These are phyloP conservation scores for Chloroceryle inda DNA, from an alignment of 2,797 vertebrate species.

Conservation along the genomic window DNA sequence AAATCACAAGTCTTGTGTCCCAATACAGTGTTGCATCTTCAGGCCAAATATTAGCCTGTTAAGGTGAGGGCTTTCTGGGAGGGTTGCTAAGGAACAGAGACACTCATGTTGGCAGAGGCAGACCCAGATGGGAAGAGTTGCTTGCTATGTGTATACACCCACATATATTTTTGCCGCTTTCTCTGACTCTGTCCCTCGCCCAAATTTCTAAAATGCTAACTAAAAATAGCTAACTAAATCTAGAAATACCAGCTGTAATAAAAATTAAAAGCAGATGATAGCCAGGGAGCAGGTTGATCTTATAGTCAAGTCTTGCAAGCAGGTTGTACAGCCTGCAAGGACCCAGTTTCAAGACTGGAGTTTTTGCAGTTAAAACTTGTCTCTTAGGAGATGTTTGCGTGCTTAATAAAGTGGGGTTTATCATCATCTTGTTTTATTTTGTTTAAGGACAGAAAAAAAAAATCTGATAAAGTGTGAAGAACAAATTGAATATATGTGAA, in stretches of 20 bases:
- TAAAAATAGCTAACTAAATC: not conserved
- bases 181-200: not conserved
- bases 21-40: not conserved
- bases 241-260: not conserved
- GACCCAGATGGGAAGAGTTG: not conserved
- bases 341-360: not conserved
- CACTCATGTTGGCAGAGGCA: not conserved
- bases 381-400: not conserved
- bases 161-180: not conserved
- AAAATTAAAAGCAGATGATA: not conserved
- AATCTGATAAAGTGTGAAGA: not conserved
- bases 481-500: not conserved
- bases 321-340: not conserved
- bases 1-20: not conserved
- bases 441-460: not conserved
- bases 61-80: not conserved
- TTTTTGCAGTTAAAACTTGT: not conserved
- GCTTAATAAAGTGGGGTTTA: not conserved
- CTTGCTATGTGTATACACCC: not conserved
- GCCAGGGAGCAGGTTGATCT: not conserved
- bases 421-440: too few relatives aligned
- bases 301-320: not conserved
- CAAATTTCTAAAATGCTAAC: not conserved
- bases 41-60: accelerated
- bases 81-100: not conserved